Percentiles rank a stretch among this genome's conserved stretches.
These are phyloP conservation scores for Dendrolimus pini DNA, from an alignment of 2,888 invertebrate genomes.

Conservation along the genomic window DNA sequence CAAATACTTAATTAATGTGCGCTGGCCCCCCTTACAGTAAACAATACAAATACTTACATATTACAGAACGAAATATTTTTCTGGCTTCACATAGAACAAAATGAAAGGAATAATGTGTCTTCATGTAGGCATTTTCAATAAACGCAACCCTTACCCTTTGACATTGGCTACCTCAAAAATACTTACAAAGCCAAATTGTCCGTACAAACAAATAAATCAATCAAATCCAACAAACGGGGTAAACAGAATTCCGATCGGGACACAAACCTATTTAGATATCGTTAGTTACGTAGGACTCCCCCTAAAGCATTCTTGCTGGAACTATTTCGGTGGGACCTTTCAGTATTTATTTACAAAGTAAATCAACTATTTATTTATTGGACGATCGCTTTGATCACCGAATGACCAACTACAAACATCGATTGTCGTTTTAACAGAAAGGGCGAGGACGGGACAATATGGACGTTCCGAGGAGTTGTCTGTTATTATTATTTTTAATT, in stretches of 20 bases:
- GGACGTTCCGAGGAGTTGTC: slow-evolving; percentile 21
- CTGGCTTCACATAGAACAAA: no score
- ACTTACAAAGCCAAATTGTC: slow-evolving; percentile 7
- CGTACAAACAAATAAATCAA: slow-evolving; percentile 26
- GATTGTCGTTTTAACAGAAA: slow-evolving; percentile 50
- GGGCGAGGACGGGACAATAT: slow-evolving; percentile 29
- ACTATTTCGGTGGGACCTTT: slow-evolving; percentile 44
- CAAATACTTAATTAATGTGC: no score
- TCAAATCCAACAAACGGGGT: slow-evolving; percentile 21
- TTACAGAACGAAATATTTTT: no score
- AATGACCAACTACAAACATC: slow-evolving; percentile 53
- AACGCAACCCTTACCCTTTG: neutral
- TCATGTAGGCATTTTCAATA: no score
- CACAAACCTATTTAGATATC: slow-evolving; percentile 51
- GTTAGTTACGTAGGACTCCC: slow-evolving; percentile 47
- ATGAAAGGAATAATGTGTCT: no score
- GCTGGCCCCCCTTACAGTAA: no score
- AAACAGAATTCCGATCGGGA: slow-evolving; percentile 28
- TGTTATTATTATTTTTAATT: neutral
- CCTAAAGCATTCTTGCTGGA: slow-evolving; percentile 47
- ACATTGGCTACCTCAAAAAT: neutral
- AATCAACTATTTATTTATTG: slow-evolving; percentile 74
- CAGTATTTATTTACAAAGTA: slow-evolving; percentile 68
- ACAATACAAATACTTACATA: no score
- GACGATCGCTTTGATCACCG: slow-evolving; percentile 65